Percentiles rank a stretch among this genome's conserved stretches.
Conservation (phyloP, 2,113 vertebrate genomes). For the Sinosuthora webbiana region DNA sequence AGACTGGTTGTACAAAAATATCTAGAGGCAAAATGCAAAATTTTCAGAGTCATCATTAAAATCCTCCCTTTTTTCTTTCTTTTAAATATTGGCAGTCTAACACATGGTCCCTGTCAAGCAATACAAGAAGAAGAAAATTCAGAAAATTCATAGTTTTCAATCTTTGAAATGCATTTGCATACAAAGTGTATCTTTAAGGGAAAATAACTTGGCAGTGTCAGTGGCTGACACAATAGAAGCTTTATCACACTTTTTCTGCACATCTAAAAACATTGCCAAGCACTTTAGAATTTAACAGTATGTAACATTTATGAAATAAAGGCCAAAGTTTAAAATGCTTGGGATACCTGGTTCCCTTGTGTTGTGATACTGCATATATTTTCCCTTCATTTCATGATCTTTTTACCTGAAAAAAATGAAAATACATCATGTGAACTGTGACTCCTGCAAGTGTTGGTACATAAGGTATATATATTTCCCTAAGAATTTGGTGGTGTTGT, state of each 20-base stretch:
- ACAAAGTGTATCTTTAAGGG: neutral
- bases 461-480: neutral
- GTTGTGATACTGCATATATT: neutral
- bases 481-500: neutral
- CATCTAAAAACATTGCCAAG: neutral
- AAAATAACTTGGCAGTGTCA: neutral
- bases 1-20: neutral
- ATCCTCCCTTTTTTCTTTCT: neutral
- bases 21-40: neutral
- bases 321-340: neutral
- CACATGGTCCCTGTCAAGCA: neutral
- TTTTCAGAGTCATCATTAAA: neutral
- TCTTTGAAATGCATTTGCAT: neutral
- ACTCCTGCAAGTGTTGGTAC: neutral
- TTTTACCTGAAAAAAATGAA: neutral
- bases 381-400: neutral
- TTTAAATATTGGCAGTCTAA: neutral
- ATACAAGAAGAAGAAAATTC: neutral
- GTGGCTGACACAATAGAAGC: neutral
- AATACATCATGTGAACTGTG: neutral
- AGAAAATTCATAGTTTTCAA: neutral
- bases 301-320: neutral
- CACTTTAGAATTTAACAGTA: neutral
- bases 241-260: neutral
- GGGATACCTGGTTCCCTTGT: neutral